phyloP scores from a whole-genome alignment of 2,888 invertebrate genomes.

The Pammene fasciana region DNA sequence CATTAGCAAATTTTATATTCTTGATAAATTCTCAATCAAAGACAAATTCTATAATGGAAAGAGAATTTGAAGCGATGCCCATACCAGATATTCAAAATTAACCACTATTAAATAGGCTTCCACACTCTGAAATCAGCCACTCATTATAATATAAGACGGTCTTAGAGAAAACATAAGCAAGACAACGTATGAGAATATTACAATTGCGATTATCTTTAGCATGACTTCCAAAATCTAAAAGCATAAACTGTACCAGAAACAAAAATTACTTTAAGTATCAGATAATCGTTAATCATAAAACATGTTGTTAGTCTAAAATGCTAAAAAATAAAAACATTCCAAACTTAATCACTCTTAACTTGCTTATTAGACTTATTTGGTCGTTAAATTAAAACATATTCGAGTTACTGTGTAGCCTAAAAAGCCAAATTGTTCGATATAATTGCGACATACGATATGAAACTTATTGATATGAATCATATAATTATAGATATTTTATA shows the following conservation, averaged over 20 bases:
- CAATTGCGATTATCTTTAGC: constrained; percentile 2
- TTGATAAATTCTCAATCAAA: not conserved
- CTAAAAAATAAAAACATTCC: constrained; percentile 26
- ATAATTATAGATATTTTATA: constrained; percentile 1
- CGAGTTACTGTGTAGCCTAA: constrained; percentile 58
- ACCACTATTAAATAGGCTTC: not conserved
- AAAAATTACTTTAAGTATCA: constrained; percentile 24
- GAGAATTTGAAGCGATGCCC: not conserved
- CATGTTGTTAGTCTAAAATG: constrained; percentile 22
- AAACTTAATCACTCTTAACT: constrained; percentile 36
- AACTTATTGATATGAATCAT: constrained; percentile 8
- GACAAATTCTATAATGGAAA: not conserved
- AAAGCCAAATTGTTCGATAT: constrained; percentile 62
- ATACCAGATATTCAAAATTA: not conserved
- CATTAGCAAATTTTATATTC: not conserved
- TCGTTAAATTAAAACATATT: constrained; percentile 50
- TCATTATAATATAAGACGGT: no score
- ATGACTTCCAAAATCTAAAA: not conserved
- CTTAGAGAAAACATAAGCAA: not conserved
- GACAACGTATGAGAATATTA: constrained; percentile 11
- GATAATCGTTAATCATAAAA: constrained; percentile 11
- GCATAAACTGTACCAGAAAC: constrained; percentile 4
- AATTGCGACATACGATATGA: not conserved
- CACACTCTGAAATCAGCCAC: not conserved
- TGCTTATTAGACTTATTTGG: constrained; percentile 59